A percentile compares a stretch with the other conserved stretches of the same genome.
Evolutionary conservation across 2,797 vertebrate species (phyloP).

Genomic region (Chromis chromis): DNA sequence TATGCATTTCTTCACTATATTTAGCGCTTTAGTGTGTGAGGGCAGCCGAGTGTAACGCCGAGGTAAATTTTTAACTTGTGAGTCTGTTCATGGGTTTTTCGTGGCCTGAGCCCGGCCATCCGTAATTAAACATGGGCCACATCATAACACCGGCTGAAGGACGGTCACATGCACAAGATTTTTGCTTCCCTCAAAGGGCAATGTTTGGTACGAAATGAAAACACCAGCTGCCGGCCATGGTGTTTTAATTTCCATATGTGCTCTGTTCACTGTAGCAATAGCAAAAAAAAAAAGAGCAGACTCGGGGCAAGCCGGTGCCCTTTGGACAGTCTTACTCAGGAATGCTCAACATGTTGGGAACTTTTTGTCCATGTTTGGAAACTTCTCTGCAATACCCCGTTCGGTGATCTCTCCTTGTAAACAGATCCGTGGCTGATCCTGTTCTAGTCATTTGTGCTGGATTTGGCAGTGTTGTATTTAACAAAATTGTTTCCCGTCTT

Average conservation of each 20-base stretch:
- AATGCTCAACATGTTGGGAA: conserved; percentile 76
- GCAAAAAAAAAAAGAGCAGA: conserved; percentile 63
- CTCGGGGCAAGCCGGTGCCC: conserved; percentile 62
- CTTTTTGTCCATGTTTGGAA: conserved; percentile 77
- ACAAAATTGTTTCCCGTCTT: conserved; percentile 33
- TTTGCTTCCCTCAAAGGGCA: conserved; percentile 69
- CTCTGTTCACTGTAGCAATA: conserved; percentile 50
- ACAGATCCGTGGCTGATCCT: conserved; percentile 36
- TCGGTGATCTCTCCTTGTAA: conserved; percentile 39
- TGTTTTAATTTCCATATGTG: conserved; percentile 71
- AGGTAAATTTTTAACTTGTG: conserved; percentile 61
- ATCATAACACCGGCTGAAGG: conserved; percentile 52
- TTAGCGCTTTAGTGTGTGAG: conserved; percentile 51
- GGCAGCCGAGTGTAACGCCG: conserved; percentile 37
- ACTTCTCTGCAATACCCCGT: conserved; percentile 44
- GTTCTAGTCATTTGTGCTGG: conserved; percentile 36
- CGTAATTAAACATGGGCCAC: conserved; percentile 47
- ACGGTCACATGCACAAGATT: conserved; percentile 59
- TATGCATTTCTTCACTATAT: conserved; percentile 51
- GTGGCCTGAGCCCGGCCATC: conserved; percentile 27
- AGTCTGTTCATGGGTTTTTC: conserved; percentile 38
- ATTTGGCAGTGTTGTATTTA: conserved; percentile 35
- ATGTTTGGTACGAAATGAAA: conserved; percentile 73
- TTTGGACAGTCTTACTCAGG: conserved; percentile 71
- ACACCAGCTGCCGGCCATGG: conserved; percentile 72